Evolutionary conservation across 1,140 invertebrate species (phyloP).

Genomic region (Monochamus saltuarius): DNA sequence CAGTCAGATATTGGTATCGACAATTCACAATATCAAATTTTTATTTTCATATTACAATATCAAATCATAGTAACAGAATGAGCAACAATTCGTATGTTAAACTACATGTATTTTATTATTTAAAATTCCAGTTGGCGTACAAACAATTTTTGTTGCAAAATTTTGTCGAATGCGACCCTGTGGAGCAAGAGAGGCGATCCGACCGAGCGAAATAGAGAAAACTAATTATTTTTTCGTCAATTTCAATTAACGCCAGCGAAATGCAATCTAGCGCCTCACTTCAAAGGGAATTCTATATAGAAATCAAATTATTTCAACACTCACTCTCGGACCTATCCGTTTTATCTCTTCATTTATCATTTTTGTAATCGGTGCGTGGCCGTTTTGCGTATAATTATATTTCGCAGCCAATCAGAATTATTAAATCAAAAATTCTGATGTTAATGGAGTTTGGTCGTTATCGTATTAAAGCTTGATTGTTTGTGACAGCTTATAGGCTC

Average conservation of each 20-base stretch:
- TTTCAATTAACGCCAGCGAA: conserved; percentile 47
- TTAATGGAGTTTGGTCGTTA: too few relatives aligned
- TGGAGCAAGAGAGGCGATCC: background rate
- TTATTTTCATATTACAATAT: too few relatives aligned
- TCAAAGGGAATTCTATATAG: conserved; percentile 48
- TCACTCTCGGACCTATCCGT: conserved; percentile 35
- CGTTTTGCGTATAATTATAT: background rate
- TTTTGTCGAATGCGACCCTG: background rate
- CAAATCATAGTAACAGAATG: too few relatives aligned
- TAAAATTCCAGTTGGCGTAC: too few relatives aligned
- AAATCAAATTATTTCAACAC: conserved; percentile 46
- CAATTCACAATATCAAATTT: too few relatives aligned
- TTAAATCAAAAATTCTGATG: conserved; percentile 8
- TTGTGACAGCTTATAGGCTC: too few relatives aligned
- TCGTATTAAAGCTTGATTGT: too few relatives aligned
- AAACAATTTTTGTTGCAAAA: too few relatives aligned
- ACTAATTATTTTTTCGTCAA: conserved; percentile 51
- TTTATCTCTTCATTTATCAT: conserved; percentile 43
- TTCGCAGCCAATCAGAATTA: conserved; percentile 12
- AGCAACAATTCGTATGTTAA: too few relatives aligned
- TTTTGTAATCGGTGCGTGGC: conserved; percentile 33
- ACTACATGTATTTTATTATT: too few relatives aligned
- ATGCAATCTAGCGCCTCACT: conserved; percentile 43
- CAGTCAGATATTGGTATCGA: too few relatives aligned
- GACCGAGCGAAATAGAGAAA: conserved; percentile 24